A percentile compares a stretch with the other conserved stretches of the same genome.
These are phyloP conservation scores for Sebastes cheni DNA, from an alignment of 2,797 vertebrate genomes.

Conservation along the genomic window DNA sequence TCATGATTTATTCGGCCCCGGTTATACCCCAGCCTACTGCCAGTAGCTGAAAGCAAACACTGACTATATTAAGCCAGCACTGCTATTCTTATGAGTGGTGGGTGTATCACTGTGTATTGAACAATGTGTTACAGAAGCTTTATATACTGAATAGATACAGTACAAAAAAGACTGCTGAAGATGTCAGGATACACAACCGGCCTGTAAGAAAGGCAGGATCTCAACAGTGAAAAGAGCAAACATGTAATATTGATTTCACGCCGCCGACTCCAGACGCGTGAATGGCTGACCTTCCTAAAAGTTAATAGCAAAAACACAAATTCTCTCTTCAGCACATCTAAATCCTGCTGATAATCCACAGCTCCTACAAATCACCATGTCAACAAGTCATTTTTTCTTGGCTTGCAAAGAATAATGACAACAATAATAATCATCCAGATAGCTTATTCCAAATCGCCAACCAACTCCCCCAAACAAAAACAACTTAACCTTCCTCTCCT, in stretches of 20 bases:
- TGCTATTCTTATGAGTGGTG: neutral
- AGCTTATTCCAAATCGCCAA: neutral
- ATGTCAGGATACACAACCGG: neutral
- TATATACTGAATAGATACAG: neutral
- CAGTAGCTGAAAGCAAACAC: slow-evolving; percentile 9
- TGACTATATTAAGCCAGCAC: neutral
- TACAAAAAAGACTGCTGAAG: slow-evolving; percentile 6
- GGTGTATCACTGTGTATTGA: neutral
- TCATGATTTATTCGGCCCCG: neutral
- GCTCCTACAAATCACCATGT: neutral
- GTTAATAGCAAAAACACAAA: slow-evolving; percentile 34
- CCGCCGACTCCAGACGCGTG: neutral
- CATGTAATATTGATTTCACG: slow-evolving; percentile 36
- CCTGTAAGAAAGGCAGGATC: neutral
- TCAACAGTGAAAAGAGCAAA: slow-evolving; percentile 41
- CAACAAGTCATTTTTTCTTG: neutral
- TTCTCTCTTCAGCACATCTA: slow-evolving; percentile 5
- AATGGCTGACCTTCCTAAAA: slow-evolving; percentile 47
- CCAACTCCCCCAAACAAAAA: slow-evolving; percentile 38
- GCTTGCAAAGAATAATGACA: neutral
- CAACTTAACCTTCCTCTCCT: slow-evolving; percentile 66
- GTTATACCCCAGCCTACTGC: neutral
- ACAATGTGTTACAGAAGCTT: neutral
- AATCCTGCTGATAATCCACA: slow-evolving; percentile 11
- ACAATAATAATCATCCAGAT: neutral